Base-by-base conservation (phyloP, 2,888 invertebrate species). In the Octonoba sinensis region DNA sequence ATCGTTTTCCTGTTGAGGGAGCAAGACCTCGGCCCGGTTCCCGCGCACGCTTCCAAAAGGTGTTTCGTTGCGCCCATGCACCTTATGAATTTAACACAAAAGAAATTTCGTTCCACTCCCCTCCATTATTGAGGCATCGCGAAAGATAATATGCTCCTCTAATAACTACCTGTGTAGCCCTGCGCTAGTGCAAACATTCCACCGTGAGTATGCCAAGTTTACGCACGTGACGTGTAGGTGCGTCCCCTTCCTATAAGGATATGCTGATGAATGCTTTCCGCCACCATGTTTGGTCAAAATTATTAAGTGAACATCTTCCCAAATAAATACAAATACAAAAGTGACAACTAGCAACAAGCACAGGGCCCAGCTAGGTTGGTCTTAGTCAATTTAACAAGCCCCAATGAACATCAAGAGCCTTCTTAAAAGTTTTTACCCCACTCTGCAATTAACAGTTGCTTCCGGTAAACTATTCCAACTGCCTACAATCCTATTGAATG, bases 161-260 rank as follows among this genome's bases (percentile, higher is more conserved):
- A 75, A 75, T 75, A 51, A 75, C 75, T 67, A 75, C 75, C 75
- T 67, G 36, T 75, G 44, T 67, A 67, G 69, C 75, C 67, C 60
- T 47, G 69, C n/a, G 64, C 76, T 71, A 77, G 77, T 70, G 70
- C 77, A 77, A 77, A 77, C 77, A 77, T 77, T 77, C 77, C 56
- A 65, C 77, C 70, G 77, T 71, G 77, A 69, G 51, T 46, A 49
- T 27, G 62, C 36, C 36, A 44, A 62, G 36, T 24, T 36, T 15
- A 49, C 47, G 67, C 57, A 76, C 77, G 77, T 77, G 77, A 77
- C 46, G 62, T 64, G 69, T 20, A 70, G 70, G 64, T 77, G 70
- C 69, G 77, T 57, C 56, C 27, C 54, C 56, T 74, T 46, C 27
- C 64, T 56, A 22, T 47, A 27, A 4, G 44, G 44, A 11, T 18